A percentile compares a stretch with the other conserved stretches of the same genome.
These are phyloP conservation scores for Drosophila bipectinata DNA, from an alignment of 1,140 invertebrate species.

Conservation along the genomic window DNA sequence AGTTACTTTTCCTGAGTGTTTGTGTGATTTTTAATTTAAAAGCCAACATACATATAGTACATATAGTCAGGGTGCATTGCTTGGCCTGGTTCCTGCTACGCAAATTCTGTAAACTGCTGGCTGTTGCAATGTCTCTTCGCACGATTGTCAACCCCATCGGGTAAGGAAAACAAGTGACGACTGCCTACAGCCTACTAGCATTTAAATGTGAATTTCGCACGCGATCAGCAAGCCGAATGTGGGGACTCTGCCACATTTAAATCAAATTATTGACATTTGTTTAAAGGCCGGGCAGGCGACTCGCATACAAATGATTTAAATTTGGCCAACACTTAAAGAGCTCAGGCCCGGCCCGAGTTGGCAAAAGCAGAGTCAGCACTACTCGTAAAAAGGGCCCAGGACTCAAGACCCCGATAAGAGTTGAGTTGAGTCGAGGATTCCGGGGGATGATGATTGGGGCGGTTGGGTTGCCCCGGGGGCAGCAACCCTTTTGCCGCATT, in stretches of 20 bases:
- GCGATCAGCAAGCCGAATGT: slow-evolving; percentile 67
- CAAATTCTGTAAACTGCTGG: slow-evolving; percentile 51
- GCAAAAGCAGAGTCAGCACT: slow-evolving; percentile 68
- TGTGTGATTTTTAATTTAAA: slow-evolving; percentile 70
- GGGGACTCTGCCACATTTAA: slow-evolving; percentile 68
- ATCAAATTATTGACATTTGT: slow-evolving; percentile 83
- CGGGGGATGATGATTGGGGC: slow-evolving; percentile 7
- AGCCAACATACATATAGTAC: slow-evolving; percentile 38
- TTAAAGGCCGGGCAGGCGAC: slow-evolving; percentile 67
- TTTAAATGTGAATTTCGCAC: slow-evolving; percentile 81
- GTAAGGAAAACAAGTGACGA: slow-evolving; percentile 46
- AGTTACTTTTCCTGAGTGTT: slow-evolving; percentile 8
- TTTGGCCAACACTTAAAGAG: slow-evolving; percentile 54
- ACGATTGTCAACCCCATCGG: slow-evolving; percentile 69
- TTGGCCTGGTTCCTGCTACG: slow-evolving; percentile 55
- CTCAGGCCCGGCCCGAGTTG: too few relatives aligned
- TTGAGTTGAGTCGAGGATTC: slow-evolving; percentile 33
- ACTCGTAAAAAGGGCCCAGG: slow-evolving; percentile 51
- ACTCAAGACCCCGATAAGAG: slow-evolving; percentile 57
- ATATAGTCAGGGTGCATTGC: slow-evolving; percentile 63
- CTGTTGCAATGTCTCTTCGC: slow-evolving; percentile 67
- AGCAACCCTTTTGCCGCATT: slow-evolving; percentile 75
- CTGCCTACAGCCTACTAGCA: slow-evolving; percentile 61
- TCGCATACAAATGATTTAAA: slow-evolving; percentile 77
- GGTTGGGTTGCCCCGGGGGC: slow-evolving; percentile 47